Evolutionary conservation across 1,140 invertebrate species (phyloP).

Genomic region (Hylaeus volcanicus): DNA sequence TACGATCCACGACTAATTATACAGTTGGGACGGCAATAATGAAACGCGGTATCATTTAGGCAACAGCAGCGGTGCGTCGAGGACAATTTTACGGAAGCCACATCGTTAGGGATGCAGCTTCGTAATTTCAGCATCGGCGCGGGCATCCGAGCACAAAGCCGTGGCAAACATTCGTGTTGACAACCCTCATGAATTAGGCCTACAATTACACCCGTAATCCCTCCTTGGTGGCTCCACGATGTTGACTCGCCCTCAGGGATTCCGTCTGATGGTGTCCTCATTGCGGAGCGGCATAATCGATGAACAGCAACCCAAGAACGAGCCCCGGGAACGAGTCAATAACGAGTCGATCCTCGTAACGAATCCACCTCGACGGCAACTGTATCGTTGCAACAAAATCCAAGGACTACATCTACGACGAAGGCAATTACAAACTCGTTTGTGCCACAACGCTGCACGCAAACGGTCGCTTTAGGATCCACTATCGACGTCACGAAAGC

Average conservation of each 20-base stretch:
- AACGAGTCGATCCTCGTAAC: too few species aligned
- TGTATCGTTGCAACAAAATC: too few species aligned
- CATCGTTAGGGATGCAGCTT: not conserved
- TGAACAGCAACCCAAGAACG: too few species aligned
- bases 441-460: not conserved
- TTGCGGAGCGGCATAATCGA: not conserved
- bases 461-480: constrained; percentile 1
- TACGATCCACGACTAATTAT: not conserved
- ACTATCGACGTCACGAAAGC: not conserved
- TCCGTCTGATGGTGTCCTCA: constrained; percentile 8
- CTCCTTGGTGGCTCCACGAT: constrained; percentile 19
- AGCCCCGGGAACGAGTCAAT: not conserved
- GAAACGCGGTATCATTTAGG: not conserved
- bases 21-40: not conserved
- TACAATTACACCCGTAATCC: constrained; percentile 38
- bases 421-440: constrained; percentile 16
- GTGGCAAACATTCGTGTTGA: constrained; percentile 25
- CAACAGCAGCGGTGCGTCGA: not conserved
- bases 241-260: constrained; percentile 23
- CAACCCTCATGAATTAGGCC: constrained; percentile 43
- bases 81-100: not conserved
- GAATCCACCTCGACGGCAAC: not conserved
- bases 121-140: not conserved
- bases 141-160: constrained; percentile 17
- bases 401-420: not conserved